phyloP scores from a whole-genome alignment of 2,797 vertebrate species.

The Lycodopsis pacificus region DNA sequence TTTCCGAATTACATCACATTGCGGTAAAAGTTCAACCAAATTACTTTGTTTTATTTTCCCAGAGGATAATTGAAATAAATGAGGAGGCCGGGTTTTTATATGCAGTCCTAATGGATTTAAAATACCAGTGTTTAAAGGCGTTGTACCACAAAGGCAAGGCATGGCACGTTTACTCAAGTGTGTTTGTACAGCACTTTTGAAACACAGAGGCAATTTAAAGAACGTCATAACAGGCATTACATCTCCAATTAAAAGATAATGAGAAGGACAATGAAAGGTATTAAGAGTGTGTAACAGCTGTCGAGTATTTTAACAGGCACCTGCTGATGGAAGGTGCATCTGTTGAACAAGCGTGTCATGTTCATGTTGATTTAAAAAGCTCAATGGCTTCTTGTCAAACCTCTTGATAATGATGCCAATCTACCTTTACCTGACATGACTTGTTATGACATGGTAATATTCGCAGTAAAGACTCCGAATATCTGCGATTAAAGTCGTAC shows the following conservation, averaged over 20 bases:
- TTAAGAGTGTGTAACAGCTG: conserved; percentile 1
- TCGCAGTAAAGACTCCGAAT: background rate
- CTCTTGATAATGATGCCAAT: background rate
- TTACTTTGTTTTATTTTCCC: background rate
- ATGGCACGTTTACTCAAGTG: background rate
- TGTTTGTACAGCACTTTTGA: conserved; percentile 6
- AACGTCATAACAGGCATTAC: conserved; percentile 4
- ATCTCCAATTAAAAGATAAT: conserved; percentile 13
- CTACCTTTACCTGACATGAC: background rate
- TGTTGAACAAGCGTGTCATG: background rate
- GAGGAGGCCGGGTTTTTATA: background rate
- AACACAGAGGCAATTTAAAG: conserved; percentile 2
- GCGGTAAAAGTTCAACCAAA: conserved; percentile 1
- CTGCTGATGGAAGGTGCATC: background rate
- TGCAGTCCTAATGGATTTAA: background rate
- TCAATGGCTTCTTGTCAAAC: background rate
- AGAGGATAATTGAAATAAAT: background rate
- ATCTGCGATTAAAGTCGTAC: no score
- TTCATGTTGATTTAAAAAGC: conserved; percentile 6
- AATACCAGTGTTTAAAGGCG: background rate
- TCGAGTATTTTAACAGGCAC: background rate
- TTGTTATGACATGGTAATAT: no score
- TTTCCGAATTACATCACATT: background rate
- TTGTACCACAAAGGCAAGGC: background rate
- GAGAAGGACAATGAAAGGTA: background rate